phyloP scores from a whole-genome alignment of 2,113 vertebrate species.

The Trichomycterus rosablanca region DNA sequence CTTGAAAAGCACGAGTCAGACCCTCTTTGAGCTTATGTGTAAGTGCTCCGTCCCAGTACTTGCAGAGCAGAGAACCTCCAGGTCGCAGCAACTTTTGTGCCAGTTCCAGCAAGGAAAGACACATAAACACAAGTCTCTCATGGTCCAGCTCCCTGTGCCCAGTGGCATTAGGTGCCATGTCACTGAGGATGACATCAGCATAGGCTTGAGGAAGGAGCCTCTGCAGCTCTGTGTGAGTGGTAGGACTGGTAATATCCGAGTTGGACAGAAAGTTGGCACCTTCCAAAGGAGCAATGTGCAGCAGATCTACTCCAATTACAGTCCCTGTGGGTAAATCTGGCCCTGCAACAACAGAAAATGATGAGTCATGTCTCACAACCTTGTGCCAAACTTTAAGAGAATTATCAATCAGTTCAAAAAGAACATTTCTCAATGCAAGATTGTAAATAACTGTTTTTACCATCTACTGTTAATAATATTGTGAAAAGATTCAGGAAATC shows the following conservation, averaged over 20 bases:
- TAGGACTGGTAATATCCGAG: slow-evolving; percentile 69
- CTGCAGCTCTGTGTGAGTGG: slow-evolving; percentile 61
- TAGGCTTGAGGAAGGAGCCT: slow-evolving; percentile 70
- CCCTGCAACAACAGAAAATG: slow-evolving; percentile 59
- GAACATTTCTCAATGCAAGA: no score
- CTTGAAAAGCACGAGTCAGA: slow-evolving; percentile 68
- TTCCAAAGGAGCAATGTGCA: slow-evolving; percentile 73
- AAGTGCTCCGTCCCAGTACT: slow-evolving; percentile 84
- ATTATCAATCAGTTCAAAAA: no score
- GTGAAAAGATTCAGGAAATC: no score
- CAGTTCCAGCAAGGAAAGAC: slow-evolving; percentile 71
- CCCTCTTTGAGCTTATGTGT: slow-evolving; percentile 64
- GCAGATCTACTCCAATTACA: slow-evolving; percentile 84
- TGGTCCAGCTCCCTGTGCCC: slow-evolving; percentile 87
- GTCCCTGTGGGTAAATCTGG: slow-evolving; percentile 67
- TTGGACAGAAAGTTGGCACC: slow-evolving; percentile 81
- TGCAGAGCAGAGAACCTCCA: slow-evolving; percentile 79
- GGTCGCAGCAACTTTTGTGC: slow-evolving; percentile 68
- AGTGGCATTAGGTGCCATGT: slow-evolving; percentile 91
- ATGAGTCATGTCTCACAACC: not conserved
- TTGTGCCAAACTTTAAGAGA: no score
- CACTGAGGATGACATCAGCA: slow-evolving; percentile 85
- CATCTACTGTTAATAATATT: no score
- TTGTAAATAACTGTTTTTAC: no score
- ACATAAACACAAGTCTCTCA: slow-evolving; percentile 74